These are phyloP conservation scores for Streptopelia turtur DNA, from an alignment of 2,797 vertebrate genomes.

Conservation along the genomic window DNA sequence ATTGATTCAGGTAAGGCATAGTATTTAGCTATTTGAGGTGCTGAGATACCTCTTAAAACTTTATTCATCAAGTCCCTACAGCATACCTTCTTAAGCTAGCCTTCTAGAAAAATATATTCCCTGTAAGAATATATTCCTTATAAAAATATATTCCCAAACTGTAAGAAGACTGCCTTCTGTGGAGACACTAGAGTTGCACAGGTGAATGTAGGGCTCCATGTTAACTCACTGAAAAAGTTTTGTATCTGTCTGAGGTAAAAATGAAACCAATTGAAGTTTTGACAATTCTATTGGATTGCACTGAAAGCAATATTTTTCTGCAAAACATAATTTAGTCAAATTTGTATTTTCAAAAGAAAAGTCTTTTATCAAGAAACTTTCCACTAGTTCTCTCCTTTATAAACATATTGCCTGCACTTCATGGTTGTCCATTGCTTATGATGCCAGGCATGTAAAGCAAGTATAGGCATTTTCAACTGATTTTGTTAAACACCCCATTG, in stretches of 20 bases:
- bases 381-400: neutral
- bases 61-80: neutral
- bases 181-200: neutral
- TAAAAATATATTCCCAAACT: neutral
- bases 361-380: neutral
- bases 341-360: neutral
- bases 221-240: neutral
- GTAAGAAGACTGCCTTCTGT: neutral
- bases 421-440: neutral
- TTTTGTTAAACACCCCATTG: neutral
- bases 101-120: neutral
- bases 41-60: neutral
- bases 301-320: neutral
- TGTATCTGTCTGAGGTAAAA: neutral
- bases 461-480: neutral
- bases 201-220: neutral
- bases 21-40: neutral
- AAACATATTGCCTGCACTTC: neutral
- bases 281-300: neutral
- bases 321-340: neutral
- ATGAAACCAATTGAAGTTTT: neutral
- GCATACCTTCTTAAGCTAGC: neutral
- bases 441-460: neutral
- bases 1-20: neutral
- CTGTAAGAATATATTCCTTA: neutral